Percentiles rank a stretch among this genome's conserved stretches.
phyloP scores from a whole-genome alignment of 2,797 vertebrate genomes.

The Sebastes elongatus region DNA sequence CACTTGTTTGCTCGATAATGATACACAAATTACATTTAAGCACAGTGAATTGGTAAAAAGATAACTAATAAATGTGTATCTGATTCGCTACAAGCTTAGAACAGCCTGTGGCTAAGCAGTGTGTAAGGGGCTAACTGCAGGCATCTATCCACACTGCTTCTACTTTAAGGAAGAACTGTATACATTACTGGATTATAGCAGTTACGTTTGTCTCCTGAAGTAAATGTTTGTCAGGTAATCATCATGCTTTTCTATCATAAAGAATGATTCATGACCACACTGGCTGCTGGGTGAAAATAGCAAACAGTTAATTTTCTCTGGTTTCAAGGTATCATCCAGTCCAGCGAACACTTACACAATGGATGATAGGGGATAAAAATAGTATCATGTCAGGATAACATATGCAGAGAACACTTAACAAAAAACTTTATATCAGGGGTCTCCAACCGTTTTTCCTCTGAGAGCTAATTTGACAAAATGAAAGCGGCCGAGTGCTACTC shows the following conservation, averaged over 20 bases:
- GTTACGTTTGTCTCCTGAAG: not conserved
- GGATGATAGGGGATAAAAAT: not conserved
- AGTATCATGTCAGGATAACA: not conserved
- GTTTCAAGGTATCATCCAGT: slow-evolving; percentile 4
- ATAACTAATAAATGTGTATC: not conserved
- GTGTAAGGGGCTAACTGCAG: not conserved
- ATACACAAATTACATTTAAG: not conserved
- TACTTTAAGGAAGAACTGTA: not conserved
- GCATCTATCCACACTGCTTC: not conserved
- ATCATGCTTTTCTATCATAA: not conserved
- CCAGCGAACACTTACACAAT: not conserved
- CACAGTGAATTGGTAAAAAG: not conserved
- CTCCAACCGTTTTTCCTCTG: no score
- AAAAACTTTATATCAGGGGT: no score
- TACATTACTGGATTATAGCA: not conserved
- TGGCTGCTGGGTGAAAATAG: not conserved
- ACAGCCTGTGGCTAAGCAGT: not conserved
- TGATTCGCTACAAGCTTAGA: not conserved
- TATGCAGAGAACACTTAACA: not conserved
- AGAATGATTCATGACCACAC: slow-evolving; percentile 1
- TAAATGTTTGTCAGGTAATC: not conserved
- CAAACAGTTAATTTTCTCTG: not conserved
- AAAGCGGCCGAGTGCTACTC: no score
- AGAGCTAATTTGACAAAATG: no score
- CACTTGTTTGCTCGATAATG: not conserved